Evolutionary conservation across 1,140 invertebrate species (phyloP).

Genomic region (Tetraneura akinire): DNA sequence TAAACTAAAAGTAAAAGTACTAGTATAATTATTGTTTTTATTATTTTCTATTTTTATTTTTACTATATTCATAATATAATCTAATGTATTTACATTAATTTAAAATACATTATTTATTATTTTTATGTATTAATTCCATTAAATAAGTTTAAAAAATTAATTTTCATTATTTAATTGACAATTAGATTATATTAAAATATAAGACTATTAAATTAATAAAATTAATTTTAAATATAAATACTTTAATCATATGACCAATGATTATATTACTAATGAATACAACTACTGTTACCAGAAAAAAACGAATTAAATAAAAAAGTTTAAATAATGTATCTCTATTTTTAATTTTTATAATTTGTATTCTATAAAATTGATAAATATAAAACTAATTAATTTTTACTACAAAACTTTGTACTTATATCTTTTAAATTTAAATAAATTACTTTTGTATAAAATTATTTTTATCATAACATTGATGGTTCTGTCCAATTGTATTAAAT

Average conservation of each 20-base stretch:
- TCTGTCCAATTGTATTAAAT: not conserved
- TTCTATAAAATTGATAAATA: not conserved
- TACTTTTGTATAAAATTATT: not conserved
- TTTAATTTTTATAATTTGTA: not conserved
- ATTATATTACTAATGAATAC: too few relatives aligned
- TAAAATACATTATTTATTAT: too few relatives aligned
- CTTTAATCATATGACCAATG: not conserved
- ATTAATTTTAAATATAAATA: not conserved
- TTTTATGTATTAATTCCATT: too few relatives aligned
- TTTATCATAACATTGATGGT: conserved; percentile 28
- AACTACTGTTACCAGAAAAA: conserved; percentile 1
- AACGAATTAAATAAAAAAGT: not conserved
- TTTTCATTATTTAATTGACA: too few relatives aligned
- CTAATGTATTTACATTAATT: too few relatives aligned
- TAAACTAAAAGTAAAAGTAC: too few relatives aligned
- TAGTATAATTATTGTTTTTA: too few relatives aligned
- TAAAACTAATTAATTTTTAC: not conserved
- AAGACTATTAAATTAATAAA: not conserved
- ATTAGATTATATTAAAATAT: too few relatives aligned
- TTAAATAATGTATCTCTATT: not conserved
- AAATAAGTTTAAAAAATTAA: too few relatives aligned
- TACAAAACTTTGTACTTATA: not conserved
- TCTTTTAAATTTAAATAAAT: not conserved
- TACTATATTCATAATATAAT: too few relatives aligned
- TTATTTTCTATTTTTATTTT: too few relatives aligned